Conservation (phyloP, 2,797 vertebrate species). For the Chelmon rostratus region DNA sequence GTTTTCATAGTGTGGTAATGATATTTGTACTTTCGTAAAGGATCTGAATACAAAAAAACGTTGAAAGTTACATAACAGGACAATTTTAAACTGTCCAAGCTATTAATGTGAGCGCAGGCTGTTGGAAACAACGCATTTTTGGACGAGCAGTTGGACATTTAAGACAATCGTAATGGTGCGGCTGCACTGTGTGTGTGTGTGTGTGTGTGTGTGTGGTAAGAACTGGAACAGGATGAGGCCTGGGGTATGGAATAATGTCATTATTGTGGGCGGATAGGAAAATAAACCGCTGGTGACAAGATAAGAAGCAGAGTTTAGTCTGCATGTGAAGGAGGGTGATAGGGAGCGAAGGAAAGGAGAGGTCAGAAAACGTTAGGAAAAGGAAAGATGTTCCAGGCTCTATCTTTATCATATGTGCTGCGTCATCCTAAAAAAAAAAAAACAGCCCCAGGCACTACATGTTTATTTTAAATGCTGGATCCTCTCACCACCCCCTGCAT, state of each 20-base stretch:
- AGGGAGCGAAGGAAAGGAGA: conserved; percentile 14
- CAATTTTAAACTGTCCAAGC: background rate
- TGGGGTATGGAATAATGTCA: conserved; percentile 54
- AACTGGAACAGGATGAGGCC: conserved; percentile 50
- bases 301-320: conserved; percentile 59
- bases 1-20: no score
- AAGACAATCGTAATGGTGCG: background rate
- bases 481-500: background rate
- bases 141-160: conserved; percentile 10
- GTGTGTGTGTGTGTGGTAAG: conserved; percentile 11
- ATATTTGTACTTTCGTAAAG: background rate
- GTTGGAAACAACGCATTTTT: background rate
- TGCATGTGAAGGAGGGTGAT: conserved; percentile 27
- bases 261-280: conserved; percentile 57
- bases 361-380: conserved; percentile 30
- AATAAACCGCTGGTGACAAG: conserved; percentile 62
- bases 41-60: background rate
- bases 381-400: conserved; percentile 7
- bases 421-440: background rate
- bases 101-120: background rate
- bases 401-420: background rate
- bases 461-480: background rate
- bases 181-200: conserved; percentile 1
- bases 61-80: conserved; percentile 1
- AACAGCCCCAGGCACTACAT: background rate